These are phyloP conservation scores for Amblyraja radiata DNA, from an alignment of 2,797 vertebrate species.

Conservation along the genomic window DNA sequence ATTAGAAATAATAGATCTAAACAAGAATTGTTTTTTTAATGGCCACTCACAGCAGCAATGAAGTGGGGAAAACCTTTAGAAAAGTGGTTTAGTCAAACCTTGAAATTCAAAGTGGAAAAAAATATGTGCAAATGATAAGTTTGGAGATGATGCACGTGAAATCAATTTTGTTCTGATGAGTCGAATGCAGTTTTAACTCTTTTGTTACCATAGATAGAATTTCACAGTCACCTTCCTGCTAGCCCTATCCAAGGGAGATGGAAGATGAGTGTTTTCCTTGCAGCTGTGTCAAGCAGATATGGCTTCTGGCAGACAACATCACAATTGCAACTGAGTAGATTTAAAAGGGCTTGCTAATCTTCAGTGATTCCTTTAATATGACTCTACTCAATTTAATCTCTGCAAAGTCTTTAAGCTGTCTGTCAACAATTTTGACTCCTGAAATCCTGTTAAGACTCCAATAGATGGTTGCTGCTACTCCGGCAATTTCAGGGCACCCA, in stretches of 20 bases:
- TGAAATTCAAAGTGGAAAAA: background rate
- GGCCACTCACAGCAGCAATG: background rate
- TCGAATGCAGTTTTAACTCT: background rate
- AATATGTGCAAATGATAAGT: background rate
- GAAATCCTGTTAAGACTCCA: background rate
- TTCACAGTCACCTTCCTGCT: background rate
- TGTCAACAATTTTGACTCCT: background rate
- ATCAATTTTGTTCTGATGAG: background rate
- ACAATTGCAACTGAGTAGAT: background rate
- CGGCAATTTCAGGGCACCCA: background rate
- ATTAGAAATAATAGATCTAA: too few relatives aligned
- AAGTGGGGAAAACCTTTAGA: background rate
- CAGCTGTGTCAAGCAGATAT: conserved; percentile 13
- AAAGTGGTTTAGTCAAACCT: background rate
- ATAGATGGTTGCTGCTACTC: background rate
- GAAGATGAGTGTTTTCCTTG: background rate
- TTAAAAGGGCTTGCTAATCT: background rate
- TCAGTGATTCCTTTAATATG: conserved; percentile 14
- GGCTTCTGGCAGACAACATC: background rate
- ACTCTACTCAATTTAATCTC: conserved; percentile 11
- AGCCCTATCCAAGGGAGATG: background rate
- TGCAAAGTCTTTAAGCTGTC: background rate
- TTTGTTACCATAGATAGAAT: background rate
- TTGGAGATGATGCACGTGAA: background rate
- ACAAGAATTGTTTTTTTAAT: background rate